These are phyloP conservation scores for Netelia inedita DNA, from an alignment of 2,888 invertebrate species.

Conservation along the genomic window DNA sequence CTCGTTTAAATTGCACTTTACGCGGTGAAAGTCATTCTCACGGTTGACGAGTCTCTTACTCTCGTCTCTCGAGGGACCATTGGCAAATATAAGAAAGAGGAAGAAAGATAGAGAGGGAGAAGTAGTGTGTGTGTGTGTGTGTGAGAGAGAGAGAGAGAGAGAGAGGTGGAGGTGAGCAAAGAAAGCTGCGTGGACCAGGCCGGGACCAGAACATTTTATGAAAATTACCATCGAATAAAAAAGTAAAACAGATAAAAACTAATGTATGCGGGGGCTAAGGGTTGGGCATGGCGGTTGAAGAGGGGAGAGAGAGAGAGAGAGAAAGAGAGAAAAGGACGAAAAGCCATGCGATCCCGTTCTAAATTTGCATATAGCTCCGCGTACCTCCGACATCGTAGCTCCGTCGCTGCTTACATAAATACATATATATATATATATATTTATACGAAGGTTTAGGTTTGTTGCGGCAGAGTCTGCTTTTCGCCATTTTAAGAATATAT, in stretches of 20 bases:
- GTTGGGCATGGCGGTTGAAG: slow-evolving; percentile 16
- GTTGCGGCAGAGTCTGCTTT: slow-evolving; percentile 1
- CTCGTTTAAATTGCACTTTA: slow-evolving; percentile 61
- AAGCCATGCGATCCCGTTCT: slow-evolving; percentile 52
- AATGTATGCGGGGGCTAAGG: slow-evolving; percentile 79
- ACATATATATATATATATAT: slow-evolving; percentile 11
- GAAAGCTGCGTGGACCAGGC: slow-evolving; percentile 49
- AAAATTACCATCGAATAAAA: slow-evolving; percentile 82
- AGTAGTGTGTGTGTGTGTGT: too few species aligned
- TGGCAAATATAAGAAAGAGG: slow-evolving; percentile 19
- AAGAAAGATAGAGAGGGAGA: not conserved
- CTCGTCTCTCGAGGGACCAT: slow-evolving; percentile 55
- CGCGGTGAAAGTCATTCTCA: slow-evolving; percentile 28
- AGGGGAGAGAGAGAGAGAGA: slow-evolving; percentile 66
- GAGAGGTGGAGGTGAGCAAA: slow-evolving; percentile 45
- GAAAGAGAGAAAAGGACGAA: slow-evolving; percentile 55
- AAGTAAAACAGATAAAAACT: slow-evolving; percentile 83
- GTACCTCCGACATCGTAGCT: slow-evolving; percentile 6
- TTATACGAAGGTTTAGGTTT: slow-evolving; percentile 43
- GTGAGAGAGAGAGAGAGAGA: not conserved
- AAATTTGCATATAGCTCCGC: slow-evolving; percentile 63
- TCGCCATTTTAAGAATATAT: slow-evolving; percentile 75
- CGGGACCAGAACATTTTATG: slow-evolving; percentile 78
- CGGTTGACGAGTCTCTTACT: slow-evolving; percentile 21
- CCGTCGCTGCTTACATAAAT: slow-evolving; percentile 12